Conservation (phyloP, 2,797 vertebrate species). For the Argya squamiceps region DNA sequence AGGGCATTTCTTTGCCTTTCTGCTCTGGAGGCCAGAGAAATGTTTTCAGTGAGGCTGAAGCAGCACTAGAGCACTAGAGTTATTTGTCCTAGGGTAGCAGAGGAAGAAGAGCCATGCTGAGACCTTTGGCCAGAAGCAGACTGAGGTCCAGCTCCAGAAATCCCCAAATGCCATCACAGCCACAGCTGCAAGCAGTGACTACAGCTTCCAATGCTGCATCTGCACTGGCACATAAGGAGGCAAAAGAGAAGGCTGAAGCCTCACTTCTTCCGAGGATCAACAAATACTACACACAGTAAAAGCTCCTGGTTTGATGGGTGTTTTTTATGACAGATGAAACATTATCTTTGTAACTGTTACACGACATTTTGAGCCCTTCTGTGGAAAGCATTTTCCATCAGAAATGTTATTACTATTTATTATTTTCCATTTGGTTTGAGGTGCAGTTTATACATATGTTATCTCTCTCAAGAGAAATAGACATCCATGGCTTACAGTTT, state of each 20-base stretch:
- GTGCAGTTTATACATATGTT: neutral
- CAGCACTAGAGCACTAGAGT: fast-evolving
- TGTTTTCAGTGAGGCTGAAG: neutral
- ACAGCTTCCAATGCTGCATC: neutral
- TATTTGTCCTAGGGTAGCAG: neutral
- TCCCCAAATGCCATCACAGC: neutral
- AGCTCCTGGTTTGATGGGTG: neutral
- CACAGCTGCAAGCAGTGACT: neutral
- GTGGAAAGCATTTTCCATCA: neutral
- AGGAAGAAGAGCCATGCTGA: fast-evolving
- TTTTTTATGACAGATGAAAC: neutral
- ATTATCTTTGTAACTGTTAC: neutral
- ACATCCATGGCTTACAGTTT: neutral
- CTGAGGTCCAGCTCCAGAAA: neutral
- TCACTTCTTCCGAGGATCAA: neutral
- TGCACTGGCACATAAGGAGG: fast-evolving
- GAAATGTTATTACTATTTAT: neutral
- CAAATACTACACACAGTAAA: neutral
- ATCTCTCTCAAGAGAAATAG: neutral
- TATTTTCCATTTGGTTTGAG: neutral
- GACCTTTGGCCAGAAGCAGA: neutral
- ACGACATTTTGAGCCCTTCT: neutral
- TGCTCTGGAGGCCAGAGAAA: neutral
- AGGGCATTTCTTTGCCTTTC: neutral
- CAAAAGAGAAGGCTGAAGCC: neutral